Percentiles rank a stretch among this genome's conserved stretches.
phyloP scores from a whole-genome alignment of 1,140 invertebrate genomes.

The Apis mellifera region DNA sequence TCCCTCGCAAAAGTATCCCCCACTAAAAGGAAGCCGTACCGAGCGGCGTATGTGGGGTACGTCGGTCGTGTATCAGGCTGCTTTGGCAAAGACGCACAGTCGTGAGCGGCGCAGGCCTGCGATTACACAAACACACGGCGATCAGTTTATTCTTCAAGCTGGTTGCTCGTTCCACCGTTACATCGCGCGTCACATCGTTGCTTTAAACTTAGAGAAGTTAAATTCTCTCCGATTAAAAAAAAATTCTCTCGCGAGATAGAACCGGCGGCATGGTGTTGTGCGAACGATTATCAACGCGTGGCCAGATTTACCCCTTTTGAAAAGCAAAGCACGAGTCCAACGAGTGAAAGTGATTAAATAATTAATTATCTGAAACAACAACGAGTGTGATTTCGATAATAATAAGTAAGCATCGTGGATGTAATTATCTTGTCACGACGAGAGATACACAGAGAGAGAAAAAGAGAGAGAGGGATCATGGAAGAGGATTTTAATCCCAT shows the following conservation, averaged over 20 bases:
- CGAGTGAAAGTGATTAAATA: not conserved
- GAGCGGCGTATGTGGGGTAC: conserved; percentile 76
- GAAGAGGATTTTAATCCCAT: not conserved
- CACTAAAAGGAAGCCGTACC: conserved; percentile 75
- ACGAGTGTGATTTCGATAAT: not conserved
- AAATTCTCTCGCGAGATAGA: not conserved
- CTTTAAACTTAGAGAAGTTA: not conserved
- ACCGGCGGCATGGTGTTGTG: not conserved
- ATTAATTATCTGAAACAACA: not conserved
- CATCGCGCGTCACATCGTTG: not conserved
- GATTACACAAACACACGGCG: conserved; percentile 63
- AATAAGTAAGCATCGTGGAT: not conserved
- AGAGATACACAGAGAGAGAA: not conserved
- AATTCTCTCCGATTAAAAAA: not conserved
- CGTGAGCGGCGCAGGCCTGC: conserved; percentile 67
- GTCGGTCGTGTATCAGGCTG: conserved; percentile 70
- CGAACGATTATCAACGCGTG: not conserved
- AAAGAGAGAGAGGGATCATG: no score
- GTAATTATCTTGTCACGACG: not conserved
- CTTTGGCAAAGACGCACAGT: conserved; percentile 69
- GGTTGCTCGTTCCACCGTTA: conserved; percentile 4
- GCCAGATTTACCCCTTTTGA: not conserved
- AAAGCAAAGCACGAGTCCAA: not conserved
- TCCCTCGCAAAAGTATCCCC: conserved; percentile 62
- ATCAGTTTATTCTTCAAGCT: not conserved